Base-by-base conservation (phyloP, 2,113 vertebrate species). In the Rattus rattus region DNA sequence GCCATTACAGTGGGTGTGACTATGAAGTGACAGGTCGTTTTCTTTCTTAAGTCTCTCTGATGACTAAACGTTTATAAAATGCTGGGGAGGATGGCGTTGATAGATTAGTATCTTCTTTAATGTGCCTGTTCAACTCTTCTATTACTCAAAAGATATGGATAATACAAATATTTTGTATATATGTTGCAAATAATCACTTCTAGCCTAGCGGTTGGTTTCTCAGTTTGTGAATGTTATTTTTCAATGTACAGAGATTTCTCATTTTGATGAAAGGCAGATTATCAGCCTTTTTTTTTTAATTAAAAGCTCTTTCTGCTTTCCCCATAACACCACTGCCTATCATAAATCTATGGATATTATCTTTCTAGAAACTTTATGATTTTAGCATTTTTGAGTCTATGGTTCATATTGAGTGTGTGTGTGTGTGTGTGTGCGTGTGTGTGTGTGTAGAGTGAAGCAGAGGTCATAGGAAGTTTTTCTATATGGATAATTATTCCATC, bases 221-320 rank as follows among this genome's bases (percentile, higher is more conserved):
- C 20, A 59, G 65, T 96, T 96, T 88, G 33, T 13, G 85, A 47
- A 70, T 14, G 3, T 14, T 85, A 11, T 76, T 76, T 77, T 86
- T 94, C 47, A 43, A 6, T 67, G 13, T 33, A 12, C 36, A 47
- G 33, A 52, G 30, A 30, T 39, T 77, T 87, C 17, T 54, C 20
- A 39, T 94, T 96, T 91, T 52, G 43, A 73, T 81, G 43, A 92
- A 94, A 85, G 36, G 33, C 70, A 87, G 88, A 63, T 72, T 94
- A 77, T 69, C 28, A 5, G 33, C 12, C 24, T 89, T 81, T 36
- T 88, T 17, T 36, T 92, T 63, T 77, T 39, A 43, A 19, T 88
- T 76, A 91, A 47, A 59, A 89, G 20, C 3, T 73, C 95, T 63
- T 89, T 86, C 61, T 67, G 13, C 84, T 39, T 26, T 85, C 49